A percentile compares a stretch with the other conserved stretches of the same genome.
phyloP scores from a whole-genome alignment of 1,140 invertebrate genomes.

The Apis laboriosa region DNA sequence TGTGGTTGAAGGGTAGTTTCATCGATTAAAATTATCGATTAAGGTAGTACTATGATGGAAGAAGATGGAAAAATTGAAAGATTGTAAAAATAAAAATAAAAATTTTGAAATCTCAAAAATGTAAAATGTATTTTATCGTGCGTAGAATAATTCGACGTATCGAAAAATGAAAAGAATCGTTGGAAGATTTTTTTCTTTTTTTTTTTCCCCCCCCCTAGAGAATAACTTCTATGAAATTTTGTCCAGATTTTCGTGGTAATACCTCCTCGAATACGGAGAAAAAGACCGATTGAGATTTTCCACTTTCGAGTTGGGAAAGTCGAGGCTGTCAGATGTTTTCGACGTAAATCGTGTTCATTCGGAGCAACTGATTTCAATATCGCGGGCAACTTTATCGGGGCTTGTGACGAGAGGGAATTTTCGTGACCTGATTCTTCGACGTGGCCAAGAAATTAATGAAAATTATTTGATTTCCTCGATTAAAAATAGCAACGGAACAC shows the following conservation, averaged over 20 bases:
- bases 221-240: neutral
- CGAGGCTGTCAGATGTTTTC: conserved; percentile 6
- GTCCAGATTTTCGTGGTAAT: neutral
- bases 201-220: no score
- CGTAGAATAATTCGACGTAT: no score
- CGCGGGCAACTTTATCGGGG: neutral
- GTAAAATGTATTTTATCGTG: no score
- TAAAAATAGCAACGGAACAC: no score
- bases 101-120: no score
- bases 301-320: conserved; percentile 4
- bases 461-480: neutral
- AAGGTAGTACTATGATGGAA: no score
- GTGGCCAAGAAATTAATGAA: neutral
- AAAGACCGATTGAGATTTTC: conserved; percentile 14
- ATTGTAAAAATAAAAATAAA: no score
- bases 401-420: neutral
- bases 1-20: no score
- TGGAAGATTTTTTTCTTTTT: no score
- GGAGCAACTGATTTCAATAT: conserved; percentile 21
- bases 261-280: neutral
- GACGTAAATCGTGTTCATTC: conserved; percentile 20
- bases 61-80: no score
- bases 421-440: conserved; percentile 5
- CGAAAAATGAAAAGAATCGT: no score
- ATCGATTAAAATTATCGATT: no score